Conservation (phyloP, 2,113 vertebrate species). For the Enhydra lutris region DNA sequence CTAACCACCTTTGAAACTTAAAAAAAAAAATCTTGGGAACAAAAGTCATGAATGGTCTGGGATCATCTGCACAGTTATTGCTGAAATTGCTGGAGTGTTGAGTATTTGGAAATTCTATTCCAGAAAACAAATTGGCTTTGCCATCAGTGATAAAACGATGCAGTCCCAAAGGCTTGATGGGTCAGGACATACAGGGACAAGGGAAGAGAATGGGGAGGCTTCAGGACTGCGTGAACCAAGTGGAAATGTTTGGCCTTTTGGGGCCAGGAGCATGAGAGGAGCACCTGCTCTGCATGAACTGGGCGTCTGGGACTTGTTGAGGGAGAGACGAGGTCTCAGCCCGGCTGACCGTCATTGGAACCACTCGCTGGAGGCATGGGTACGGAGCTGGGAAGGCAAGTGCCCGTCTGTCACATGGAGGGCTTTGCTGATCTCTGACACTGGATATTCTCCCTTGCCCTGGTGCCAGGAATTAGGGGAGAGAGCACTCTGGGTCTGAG, state of each 20-base stretch:
- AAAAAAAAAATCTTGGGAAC: not conserved
- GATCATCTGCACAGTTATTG: not conserved
- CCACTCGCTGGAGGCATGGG: not conserved
- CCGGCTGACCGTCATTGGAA: not conserved
- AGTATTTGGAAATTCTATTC: slow-evolving; percentile 11
- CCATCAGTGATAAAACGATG: not conserved
- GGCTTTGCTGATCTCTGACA: slow-evolving; percentile 56
- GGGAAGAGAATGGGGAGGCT: not conserved
- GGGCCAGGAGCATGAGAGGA: not conserved
- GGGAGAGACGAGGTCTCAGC: not conserved
- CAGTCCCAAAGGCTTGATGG: not conserved
- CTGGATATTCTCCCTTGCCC: not conserved
- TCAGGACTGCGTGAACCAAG: not conserved
- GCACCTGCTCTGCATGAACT: slow-evolving; percentile 3
- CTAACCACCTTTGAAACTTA: not conserved
- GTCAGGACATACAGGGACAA: not conserved
- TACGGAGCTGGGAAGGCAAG: not conserved
- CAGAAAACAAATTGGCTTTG: not conserved
- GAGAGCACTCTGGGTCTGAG: not conserved
- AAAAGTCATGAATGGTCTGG: not conserved
- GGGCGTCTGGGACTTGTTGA: not conserved
- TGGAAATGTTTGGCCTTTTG: slow-evolving; percentile 42
- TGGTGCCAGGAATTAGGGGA: slow-evolving; percentile 25
- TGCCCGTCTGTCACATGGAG: not conserved
- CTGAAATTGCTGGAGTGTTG: not conserved